Percentiles rank a stretch among this genome's conserved stretches.
phyloP scores from a whole-genome alignment of 37 sponge, comb jelly and placozoan genomes.

The Halisarca cf. caerulea region DNA sequence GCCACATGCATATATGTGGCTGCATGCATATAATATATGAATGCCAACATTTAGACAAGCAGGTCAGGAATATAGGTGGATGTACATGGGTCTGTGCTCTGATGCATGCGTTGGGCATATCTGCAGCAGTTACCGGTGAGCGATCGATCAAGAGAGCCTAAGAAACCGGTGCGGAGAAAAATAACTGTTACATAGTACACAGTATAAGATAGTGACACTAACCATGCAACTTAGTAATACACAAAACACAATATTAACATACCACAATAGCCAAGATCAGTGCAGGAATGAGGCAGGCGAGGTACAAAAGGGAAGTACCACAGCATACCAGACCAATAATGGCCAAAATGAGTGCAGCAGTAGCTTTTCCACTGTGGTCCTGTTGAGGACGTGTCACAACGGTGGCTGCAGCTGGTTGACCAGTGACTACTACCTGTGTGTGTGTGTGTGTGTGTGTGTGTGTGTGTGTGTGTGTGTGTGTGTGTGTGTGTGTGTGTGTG shows the following conservation, averaged over 20 bases:
- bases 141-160: not conserved
- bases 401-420: not conserved
- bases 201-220: not conserved
- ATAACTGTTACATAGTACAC: not conserved
- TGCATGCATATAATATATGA: too few species aligned
- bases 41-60: too few species aligned
- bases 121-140: too few species aligned
- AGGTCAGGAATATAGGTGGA: too few species aligned
- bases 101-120: too few species aligned
- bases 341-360: not conserved
- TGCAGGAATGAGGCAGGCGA: slow-evolving; percentile 3
- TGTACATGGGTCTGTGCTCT: too few species aligned
- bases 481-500: too few species aligned
- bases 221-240: too few species aligned
- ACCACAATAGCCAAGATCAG: not conserved
- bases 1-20: too few species aligned
- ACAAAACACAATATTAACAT: not conserved
- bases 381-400: not conserved
- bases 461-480: too few species aligned
- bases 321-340: not conserved
- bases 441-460: too few species aligned
- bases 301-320: not conserved
- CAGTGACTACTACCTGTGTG: not conserved
- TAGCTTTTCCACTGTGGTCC: not conserved
- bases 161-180: not conserved